Conservation (phyloP, 2,113 vertebrate species). For the Puma concolor region DNA sequence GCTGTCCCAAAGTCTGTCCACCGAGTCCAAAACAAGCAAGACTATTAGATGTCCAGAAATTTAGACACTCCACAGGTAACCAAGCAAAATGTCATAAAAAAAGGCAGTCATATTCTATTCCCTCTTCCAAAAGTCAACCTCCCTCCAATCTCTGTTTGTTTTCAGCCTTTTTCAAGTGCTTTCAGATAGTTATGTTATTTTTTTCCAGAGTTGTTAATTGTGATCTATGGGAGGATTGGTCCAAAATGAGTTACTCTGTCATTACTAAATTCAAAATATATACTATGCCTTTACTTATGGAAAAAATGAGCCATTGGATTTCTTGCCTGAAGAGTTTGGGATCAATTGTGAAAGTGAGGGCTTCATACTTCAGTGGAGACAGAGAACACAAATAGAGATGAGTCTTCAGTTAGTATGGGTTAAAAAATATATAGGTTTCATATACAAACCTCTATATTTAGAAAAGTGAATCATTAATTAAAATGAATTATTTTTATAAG, state of each 20-base stretch:
- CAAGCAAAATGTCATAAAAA: not conserved
- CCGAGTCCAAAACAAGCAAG: not conserved
- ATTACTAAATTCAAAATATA: not conserved
- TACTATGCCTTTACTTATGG: not conserved
- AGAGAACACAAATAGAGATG: not conserved
- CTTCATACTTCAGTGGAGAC: not conserved
- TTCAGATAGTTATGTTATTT: not conserved
- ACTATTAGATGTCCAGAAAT: not conserved
- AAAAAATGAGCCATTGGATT: not conserved
- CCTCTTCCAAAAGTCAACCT: not conserved
- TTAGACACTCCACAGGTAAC: not conserved
- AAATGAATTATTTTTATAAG: not conserved
- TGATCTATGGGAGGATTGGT: not conserved
- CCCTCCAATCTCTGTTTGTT: not conserved
- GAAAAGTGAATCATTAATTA: not conserved
- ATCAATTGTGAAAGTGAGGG: not conserved
- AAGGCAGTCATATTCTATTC: not conserved
- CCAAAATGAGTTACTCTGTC: not conserved
- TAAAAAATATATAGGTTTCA: not conserved
- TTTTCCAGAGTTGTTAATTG: not conserved
- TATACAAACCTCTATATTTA: not conserved
- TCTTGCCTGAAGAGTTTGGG: not conserved
- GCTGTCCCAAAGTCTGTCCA: not conserved
- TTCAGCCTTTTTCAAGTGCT: not conserved
- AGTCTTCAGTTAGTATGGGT: not conserved